phyloP scores from a whole-genome alignment of 2,888 invertebrate species.

The Omphaloscelis lunosa region DNA sequence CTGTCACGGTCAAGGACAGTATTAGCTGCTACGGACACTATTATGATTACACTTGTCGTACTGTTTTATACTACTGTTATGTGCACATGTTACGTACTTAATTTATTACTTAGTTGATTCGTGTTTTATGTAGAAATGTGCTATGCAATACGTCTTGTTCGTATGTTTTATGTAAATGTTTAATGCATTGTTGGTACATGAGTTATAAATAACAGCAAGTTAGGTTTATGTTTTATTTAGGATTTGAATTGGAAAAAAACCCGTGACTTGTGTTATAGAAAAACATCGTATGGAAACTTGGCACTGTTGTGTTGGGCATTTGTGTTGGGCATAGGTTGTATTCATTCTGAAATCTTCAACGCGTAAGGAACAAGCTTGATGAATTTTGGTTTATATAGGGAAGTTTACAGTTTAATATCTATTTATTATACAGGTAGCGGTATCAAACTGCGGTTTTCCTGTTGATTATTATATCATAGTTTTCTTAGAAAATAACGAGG shows the following conservation, averaged over 20 bases:
- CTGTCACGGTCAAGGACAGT: conserved; percentile 88
- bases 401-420: not conserved
- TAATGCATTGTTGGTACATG: not conserved
- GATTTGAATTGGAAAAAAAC: not conserved
- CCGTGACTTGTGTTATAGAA: not conserved
- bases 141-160: conserved; percentile 9
- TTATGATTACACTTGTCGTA: conserved; percentile 74
- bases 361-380: not conserved
- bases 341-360: not conserved
- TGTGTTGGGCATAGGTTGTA: no score
- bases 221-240: not conserved
- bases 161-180: conserved; percentile 31
- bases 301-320: not conserved
- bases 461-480: conserved; percentile 8
- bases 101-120: conserved; percentile 44
- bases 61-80: conserved; percentile 72
- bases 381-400: not conserved
- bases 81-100: conserved; percentile 59
- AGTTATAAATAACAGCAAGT: not conserved
- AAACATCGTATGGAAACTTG: not conserved
- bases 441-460: conserved; percentile 42
- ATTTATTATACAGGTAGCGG: not conserved
- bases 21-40: conserved; percentile 76
- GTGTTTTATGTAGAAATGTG: conserved; percentile 33
- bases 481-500: conserved; percentile 41